Percentiles rank a stretch among this genome's conserved stretches.
Evolutionary conservation across 1,140 invertebrate genomes (phyloP).

Genomic region (Panulirus ornatus): DNA sequence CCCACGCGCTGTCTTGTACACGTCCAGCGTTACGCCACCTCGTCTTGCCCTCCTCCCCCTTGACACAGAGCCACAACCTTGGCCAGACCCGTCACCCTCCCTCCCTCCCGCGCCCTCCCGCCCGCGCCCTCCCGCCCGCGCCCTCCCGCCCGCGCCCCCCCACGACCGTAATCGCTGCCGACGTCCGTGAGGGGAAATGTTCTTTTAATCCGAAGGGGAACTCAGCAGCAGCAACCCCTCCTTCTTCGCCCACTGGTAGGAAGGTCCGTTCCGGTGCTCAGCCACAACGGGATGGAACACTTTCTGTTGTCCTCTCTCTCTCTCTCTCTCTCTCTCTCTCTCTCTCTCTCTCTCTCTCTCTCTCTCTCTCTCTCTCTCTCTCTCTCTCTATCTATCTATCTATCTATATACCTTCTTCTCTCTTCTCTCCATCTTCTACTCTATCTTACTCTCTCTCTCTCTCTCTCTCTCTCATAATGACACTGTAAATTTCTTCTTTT

Average conservation of each 20-base stretch:
- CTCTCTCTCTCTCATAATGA: not conserved
- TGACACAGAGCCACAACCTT: not conserved
- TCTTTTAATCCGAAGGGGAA: too few relatives aligned
- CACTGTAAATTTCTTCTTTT: not conserved
- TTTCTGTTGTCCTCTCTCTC: too few relatives aligned
- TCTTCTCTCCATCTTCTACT: not conserved
- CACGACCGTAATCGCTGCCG: not conserved
- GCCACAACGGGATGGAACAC: too few relatives aligned
- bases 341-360: conserved; percentile 4
- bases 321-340: not conserved
- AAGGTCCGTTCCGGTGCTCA: too few relatives aligned
- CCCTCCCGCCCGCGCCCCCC: not conserved
- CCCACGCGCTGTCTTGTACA: too few relatives aligned
- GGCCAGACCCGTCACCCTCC: not conserved
- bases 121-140: not conserved
- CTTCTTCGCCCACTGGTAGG: too few relatives aligned
- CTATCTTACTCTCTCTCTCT: not conserved
- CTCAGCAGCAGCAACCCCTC: too few relatives aligned
- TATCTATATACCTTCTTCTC: too few relatives aligned
- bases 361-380: conserved; percentile 17
- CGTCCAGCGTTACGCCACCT: too few relatives aligned
- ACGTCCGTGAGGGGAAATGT: too few relatives aligned
- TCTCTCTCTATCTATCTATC: too few relatives aligned
- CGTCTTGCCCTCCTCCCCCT: not conserved
- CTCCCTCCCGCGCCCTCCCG: too few relatives aligned